Conservation (phyloP, 2,113 vertebrate genomes). For the Myodes glareolus region DNA sequence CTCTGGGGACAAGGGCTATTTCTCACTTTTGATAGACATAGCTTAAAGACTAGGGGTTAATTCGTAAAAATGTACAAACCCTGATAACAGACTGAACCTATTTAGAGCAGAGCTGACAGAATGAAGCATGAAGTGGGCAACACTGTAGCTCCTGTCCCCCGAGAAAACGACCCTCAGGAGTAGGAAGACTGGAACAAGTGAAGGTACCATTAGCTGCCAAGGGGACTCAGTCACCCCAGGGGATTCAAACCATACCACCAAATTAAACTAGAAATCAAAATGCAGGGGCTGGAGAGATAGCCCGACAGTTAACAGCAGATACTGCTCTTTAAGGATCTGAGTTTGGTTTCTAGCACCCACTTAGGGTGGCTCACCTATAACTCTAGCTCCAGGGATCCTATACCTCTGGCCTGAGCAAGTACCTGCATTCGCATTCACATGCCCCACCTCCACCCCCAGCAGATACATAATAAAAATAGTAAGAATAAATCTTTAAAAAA, state of each 20-base stretch:
- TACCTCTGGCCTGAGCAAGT: not conserved
- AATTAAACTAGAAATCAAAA: not conserved
- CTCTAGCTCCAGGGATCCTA: not conserved
- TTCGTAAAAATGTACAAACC: not conserved
- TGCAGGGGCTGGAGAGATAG: not conserved
- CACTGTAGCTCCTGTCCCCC: not conserved
- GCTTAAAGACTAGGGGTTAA: not conserved
- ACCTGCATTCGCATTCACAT: not conserved
- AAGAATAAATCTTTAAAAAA: not conserved
- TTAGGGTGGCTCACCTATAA: not conserved
- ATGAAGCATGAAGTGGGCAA: not conserved
- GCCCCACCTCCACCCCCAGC: not conserved
- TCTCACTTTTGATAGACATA: not conserved
- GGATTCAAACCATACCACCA: rapidly evolving
- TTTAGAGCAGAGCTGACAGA: rapidly evolving
- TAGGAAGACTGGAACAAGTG: rapidly evolving
- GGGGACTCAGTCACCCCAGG: no score
- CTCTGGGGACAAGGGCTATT: not conserved
- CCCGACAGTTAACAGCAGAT: not conserved
- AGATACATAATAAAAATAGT: not conserved
- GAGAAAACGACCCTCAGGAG: rapidly evolving
- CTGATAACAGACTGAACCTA: not conserved
- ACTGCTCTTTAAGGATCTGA: not conserved
- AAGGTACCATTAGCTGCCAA: not conserved
- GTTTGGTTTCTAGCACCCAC: not conserved